Percentiles rank a stretch among this genome's conserved stretches.
Evolutionary conservation across 2,113 vertebrate genomes (phyloP).

Genomic region (Etia nguti): DNA sequence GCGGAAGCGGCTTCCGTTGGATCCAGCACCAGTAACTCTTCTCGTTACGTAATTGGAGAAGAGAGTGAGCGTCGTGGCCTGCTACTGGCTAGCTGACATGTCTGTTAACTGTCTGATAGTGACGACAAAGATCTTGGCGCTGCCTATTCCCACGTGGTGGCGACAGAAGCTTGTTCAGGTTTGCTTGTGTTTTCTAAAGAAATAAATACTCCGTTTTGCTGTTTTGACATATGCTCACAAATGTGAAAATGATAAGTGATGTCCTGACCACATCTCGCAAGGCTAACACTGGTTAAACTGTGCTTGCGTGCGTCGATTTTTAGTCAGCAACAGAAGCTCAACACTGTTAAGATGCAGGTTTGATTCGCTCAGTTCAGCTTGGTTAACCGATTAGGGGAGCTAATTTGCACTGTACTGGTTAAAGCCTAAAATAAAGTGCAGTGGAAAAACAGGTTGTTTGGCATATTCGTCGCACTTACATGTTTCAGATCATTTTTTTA

Average conservation of each 20-base stretch:
- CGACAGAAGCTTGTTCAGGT: conserved; percentile 26
- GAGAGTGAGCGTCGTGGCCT: accelerated
- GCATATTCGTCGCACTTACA: not conserved
- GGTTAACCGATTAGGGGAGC: not conserved
- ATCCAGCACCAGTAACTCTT: not conserved
- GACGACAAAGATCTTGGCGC: not conserved
- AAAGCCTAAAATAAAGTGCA: not conserved
- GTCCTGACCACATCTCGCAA: not conserved
- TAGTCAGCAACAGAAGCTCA: not conserved
- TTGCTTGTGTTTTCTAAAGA: not conserved
- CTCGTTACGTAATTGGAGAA: conserved; percentile 28
- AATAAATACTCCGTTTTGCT: not conserved
- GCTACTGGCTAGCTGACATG: conserved; percentile 28
- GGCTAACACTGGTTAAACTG: not conserved
- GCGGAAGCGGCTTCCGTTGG: not conserved
- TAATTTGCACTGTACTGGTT: not conserved
- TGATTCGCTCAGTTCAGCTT: not conserved
- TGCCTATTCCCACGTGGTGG: conserved; percentile 30
- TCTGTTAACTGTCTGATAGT: not conserved
- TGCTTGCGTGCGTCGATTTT: not conserved
- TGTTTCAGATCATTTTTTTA: not conserved
- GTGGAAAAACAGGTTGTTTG: not conserved
- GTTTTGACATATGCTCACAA: not conserved
- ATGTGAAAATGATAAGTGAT: not conserved
- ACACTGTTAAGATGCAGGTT: not conserved